Percentiles rank a stretch among this genome's conserved stretches.
Evolutionary conservation across 2,113 vertebrate genomes (phyloP).

Genomic region (Odocoileus virginianus): DNA sequence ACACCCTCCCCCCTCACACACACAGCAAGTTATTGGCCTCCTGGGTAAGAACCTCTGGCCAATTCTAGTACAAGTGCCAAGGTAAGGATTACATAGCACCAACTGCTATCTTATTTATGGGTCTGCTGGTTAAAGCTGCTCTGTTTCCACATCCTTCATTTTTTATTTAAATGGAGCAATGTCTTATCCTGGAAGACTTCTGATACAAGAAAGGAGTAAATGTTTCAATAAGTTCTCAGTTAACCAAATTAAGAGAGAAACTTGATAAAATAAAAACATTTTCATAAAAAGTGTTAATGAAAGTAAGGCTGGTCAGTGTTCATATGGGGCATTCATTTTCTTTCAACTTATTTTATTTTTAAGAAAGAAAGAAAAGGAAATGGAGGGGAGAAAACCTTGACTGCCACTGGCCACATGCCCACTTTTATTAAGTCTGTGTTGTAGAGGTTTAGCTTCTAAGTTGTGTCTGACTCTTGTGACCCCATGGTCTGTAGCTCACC

Average conservation of each 20-base stretch:
- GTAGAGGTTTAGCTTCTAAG: background rate
- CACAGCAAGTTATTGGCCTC: background rate
- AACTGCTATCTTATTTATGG: background rate
- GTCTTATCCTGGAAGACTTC: background rate
- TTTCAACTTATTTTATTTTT: background rate
- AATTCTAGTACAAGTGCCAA: background rate
- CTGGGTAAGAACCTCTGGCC: background rate
- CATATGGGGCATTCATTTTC: background rate
- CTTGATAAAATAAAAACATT: background rate
- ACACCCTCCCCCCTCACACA: background rate
- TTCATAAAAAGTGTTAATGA: background rate
- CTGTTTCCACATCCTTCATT: conserved; percentile 31
- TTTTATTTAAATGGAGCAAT: conserved; percentile 68
- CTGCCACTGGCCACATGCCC: background rate
- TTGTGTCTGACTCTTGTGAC: background rate
- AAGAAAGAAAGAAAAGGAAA: conserved; percentile 5
- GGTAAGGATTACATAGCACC: background rate
- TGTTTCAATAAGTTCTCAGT: conserved; percentile 21
- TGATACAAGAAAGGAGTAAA: background rate
- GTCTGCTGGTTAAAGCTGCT: conserved; percentile 6
- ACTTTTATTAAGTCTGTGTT: background rate
- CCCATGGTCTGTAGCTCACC: background rate
- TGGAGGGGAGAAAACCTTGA: background rate
- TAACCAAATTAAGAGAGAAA: conserved; percentile 26
- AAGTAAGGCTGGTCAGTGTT: background rate